These are phyloP conservation scores for Gymnogyps californianus DNA, from an alignment of 2,113 vertebrate species.

Conservation along the genomic window DNA sequence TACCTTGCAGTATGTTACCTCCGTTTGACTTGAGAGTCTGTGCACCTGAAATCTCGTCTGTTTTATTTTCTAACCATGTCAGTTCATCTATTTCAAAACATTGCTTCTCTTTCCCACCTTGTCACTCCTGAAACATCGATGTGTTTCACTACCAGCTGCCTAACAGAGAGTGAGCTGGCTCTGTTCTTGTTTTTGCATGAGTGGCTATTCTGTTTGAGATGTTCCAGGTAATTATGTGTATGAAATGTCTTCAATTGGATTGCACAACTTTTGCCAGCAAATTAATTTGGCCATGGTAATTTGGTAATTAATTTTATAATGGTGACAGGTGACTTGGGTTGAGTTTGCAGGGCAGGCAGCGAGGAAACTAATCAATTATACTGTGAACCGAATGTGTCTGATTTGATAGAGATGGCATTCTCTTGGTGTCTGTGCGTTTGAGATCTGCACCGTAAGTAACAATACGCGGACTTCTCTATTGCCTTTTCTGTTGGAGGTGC, in stretches of 20 bases:
- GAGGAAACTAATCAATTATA: background rate
- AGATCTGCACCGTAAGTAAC: background rate
- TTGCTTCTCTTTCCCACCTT: background rate
- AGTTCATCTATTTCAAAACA: background rate
- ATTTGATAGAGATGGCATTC: background rate
- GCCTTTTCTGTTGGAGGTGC: background rate
- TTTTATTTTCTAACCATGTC: rapidly evolving
- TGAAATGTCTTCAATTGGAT: background rate
- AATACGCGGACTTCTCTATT: background rate
- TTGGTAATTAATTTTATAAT: background rate
- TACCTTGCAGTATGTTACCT: background rate
- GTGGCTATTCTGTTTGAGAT: background rate
- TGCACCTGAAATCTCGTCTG: background rate
- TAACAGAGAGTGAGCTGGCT: background rate
- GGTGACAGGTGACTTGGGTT: background rate
- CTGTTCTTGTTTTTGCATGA: background rate
- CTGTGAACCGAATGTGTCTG: background rate
- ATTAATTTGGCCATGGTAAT: background rate
- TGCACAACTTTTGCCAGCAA: background rate
- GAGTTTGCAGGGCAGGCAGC: background rate
- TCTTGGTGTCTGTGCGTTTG: background rate
- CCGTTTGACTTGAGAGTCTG: background rate
- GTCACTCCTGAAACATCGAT: rapidly evolving
- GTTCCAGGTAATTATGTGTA: background rate
- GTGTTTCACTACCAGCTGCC: background rate